Conservation (phyloP, 1,140 invertebrate species). For the Helicorthomorpha holstii region DNA sequence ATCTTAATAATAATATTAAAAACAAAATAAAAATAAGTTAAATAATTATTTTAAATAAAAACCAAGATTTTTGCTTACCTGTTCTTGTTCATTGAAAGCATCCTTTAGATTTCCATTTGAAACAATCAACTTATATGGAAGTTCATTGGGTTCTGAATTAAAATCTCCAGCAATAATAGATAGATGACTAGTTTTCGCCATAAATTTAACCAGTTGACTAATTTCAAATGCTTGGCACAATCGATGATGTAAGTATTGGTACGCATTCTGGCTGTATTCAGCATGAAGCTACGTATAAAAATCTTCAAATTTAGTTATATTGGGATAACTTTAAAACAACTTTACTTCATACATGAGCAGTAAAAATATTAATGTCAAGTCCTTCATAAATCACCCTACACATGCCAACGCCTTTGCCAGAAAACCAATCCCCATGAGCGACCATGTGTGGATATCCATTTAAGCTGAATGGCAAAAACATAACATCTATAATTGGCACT, state of each 20-base stretch:
- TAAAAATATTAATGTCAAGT: constrained; percentile 64
- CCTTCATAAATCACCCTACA: constrained; percentile 51
- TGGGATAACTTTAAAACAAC: neutral
- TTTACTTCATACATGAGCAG: constrained; percentile 60
- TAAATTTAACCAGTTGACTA: constrained; percentile 77
- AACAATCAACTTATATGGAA: constrained; percentile 48
- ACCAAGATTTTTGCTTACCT: neutral
- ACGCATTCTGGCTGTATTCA: constrained; percentile 68
- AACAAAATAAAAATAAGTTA: too few species aligned
- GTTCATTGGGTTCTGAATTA: constrained; percentile 70
- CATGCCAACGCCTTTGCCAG: constrained; percentile 88
- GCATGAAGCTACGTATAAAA: constrained; percentile 58
- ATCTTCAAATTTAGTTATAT: constrained; percentile 1
- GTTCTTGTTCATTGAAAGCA: constrained; percentile 6
- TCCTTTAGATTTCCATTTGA: constrained; percentile 33
- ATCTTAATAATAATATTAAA: neutral
- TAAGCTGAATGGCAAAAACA: constrained; percentile 82
- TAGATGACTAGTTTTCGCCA: constrained; percentile 54
- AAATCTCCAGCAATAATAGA: constrained; percentile 80
- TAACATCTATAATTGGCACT: constrained; percentile 69
- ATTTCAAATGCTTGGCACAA: constrained; percentile 84
- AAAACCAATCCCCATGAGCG: constrained; percentile 95
- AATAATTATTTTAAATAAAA: neutral
- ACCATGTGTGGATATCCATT: constrained; percentile 95
- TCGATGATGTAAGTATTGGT: constrained; percentile 79